Evolutionary conservation across 1,140 invertebrate genomes (phyloP).

Genomic region (Plodia interpunctella): DNA sequence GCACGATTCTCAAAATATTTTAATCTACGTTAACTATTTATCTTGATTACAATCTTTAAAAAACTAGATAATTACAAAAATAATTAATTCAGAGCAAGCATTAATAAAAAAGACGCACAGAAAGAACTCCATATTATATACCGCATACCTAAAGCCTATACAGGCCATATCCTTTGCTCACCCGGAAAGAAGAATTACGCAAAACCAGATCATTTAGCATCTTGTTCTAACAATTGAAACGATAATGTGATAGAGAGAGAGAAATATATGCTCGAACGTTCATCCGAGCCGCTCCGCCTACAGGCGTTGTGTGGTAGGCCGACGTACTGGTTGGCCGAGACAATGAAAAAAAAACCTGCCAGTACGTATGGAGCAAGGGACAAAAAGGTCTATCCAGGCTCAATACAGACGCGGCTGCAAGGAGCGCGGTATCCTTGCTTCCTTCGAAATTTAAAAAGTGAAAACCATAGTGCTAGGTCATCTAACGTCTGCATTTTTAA

Average conservation of each 20-base stretch:
- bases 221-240: slow-evolving; percentile 14
- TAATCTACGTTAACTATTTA: background rate
- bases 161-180: slow-evolving; percentile 15
- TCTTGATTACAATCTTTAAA: background rate
- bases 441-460: slow-evolving; percentile 27
- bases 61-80: background rate
- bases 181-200: slow-evolving; percentile 14
- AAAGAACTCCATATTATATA: background rate
- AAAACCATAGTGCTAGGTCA: slow-evolving; percentile 34
- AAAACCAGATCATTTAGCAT: slow-evolving; percentile 8
- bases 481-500: slow-evolving; percentile 19
- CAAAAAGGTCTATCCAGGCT: slow-evolving; percentile 32
- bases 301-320: slow-evolving; percentile 28
- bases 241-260: slow-evolving; percentile 23
- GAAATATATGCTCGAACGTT: slow-evolving; percentile 2
- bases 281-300: slow-evolving; percentile 28
- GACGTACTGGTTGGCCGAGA: slow-evolving; percentile 30
- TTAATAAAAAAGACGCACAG: background rate
- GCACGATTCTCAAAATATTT: background rate
- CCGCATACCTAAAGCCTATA: slow-evolving; percentile 8
- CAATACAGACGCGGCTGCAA: slow-evolving; percentile 23
- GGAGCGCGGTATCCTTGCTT: slow-evolving; percentile 29
- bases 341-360: slow-evolving; percentile 35
- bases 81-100: background rate
- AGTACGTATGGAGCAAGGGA: slow-evolving; percentile 28